Evolutionary conservation across 2,113 vertebrate genomes (phyloP), one percentile per base, ranked within the genome.

Genomic region (Bambusicola thoracicus): DNA sequence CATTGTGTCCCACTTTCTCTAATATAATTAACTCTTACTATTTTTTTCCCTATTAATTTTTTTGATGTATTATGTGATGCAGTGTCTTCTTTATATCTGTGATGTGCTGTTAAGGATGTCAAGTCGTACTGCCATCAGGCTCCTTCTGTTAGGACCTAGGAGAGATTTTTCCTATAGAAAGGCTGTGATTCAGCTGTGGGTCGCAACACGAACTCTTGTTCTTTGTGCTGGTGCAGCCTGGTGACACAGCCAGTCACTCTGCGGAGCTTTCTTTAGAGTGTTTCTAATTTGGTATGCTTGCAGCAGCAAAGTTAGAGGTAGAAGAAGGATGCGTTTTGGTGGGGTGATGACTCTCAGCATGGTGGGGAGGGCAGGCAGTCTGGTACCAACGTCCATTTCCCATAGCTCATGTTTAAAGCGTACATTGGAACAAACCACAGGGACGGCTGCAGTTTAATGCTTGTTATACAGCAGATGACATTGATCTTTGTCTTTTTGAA

Each of bases 1-100:
- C 89, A 94, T 80, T 72, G 85, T 85, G 95, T 94, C 82, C 89
- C 48, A 68, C 68, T 96, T 96, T 77, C 72, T 75, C 46, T 86
- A 77, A 70, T 29, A 74, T 58, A 82, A 89, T 29, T 74, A 87
- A 94, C 86, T 85, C 7, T 30, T 44, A 58, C 19, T 76, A 10
- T 53, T 72, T 83, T 83, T 51, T 75, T 34, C 49, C 61, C 53
- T 65, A 20, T 27, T 93, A 36, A 89, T 24, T 89, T 77, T 81
- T 92, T 63, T 40, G 55, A 89, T 67, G 30, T 76, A 3, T 85
- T 87, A 74, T 63, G 66, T 93, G 40, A 83, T 55, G 30, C 81
- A 53, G 49, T 77, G 36, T 8, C 16, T 91, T 89, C 30, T 68
- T 93, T 91, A 48, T 46, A 6, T 84, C 65, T 91, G 29, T 90